Conservation (phyloP, 2,888 invertebrate genomes). For the Athetis lepigone region DNA sequence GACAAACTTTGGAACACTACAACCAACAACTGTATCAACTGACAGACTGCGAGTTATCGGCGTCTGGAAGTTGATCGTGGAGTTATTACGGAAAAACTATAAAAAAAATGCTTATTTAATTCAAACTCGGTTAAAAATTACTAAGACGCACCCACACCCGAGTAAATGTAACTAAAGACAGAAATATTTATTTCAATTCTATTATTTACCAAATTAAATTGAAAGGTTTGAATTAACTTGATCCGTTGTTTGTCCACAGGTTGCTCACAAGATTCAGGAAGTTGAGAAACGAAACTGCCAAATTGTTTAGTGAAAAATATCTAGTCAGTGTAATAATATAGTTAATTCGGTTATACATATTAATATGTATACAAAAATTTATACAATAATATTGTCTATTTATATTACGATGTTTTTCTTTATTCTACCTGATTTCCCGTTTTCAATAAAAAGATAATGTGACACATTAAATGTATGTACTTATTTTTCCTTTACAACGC, state of each 20-base stretch:
- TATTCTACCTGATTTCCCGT: constrained; percentile 58
- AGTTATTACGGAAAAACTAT: no score
- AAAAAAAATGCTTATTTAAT: no score
- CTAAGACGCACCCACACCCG: no score
- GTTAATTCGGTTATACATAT: constrained; percentile 86
- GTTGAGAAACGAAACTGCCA: constrained; percentile 86
- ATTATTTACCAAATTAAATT: no score
- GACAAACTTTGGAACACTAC: no score
- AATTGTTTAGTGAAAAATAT: constrained; percentile 80
- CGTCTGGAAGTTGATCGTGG: no score
- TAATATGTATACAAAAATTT: constrained; percentile 89
- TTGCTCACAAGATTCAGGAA: constrained; percentile 89
- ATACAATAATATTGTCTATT: constrained; percentile 90
- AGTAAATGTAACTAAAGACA: no score
- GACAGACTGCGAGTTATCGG: no score
- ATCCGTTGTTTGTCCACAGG: constrained; percentile 74
- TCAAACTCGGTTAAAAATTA: no score
- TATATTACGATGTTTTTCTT: constrained; percentile 79
- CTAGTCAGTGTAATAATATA: constrained; percentile 86
- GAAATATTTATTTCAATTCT: no score
- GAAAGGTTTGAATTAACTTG: constrained; percentile 1
- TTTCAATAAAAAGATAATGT: constrained; percentile 57
- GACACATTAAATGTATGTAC: constrained; percentile 17
- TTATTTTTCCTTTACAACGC: constrained; percentile 30
- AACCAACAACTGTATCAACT: no score